Evolutionary conservation across 1,140 invertebrate genomes (phyloP), one percentile per base, ranked within the genome.

Genomic region (Caenorhabditis briggsae): DNA sequence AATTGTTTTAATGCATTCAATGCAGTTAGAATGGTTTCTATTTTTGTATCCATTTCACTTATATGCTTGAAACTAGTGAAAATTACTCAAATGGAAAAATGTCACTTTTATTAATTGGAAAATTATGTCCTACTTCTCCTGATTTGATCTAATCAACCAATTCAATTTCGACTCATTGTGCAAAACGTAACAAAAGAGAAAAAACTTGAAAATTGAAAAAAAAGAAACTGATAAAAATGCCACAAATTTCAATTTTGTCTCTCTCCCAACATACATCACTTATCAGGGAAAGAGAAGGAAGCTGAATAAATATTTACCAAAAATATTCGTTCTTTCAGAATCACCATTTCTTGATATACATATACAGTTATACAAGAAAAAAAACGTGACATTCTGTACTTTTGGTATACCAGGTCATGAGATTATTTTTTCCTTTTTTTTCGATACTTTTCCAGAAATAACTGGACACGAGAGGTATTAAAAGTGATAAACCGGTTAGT

Each of bases 231-330:
- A 61, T 61, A 61, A 61, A 61, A 61, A 61, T 61, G 59, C 23
- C 59, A 61, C 59, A 61, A 61, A 61, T 61, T 61, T 61, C n/a
- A 11, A 1, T 16, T 64, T 64, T n/a, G n/a, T n/a, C 11, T 12
- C 14, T 12, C 70, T 46, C 11, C 43, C 18, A 78, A 18, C 20
- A n/a, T 46, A n/a, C 65, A 70, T 50, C n/a, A 70, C 11, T 78
- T 78, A 78, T 78, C 70, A 78, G 70, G 12, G 9, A 50, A 74
- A 20, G n/a, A 58, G n/a, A 8, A 50, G n/a, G 70, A 78, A 78
- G 70, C 70, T 78, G 46, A 78, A 78, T 50, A 78, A 78, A 78
- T 78, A 78, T 78, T 78, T 78, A 78, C 70, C 20, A 61, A 25
- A 25, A n/a, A 58, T n/a, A 2, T 53, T 53, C 50, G 16, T 53